Conservation (phyloP, 35 echinoderm and acorn worm species). For the Stichopus chloronotus region DNA sequence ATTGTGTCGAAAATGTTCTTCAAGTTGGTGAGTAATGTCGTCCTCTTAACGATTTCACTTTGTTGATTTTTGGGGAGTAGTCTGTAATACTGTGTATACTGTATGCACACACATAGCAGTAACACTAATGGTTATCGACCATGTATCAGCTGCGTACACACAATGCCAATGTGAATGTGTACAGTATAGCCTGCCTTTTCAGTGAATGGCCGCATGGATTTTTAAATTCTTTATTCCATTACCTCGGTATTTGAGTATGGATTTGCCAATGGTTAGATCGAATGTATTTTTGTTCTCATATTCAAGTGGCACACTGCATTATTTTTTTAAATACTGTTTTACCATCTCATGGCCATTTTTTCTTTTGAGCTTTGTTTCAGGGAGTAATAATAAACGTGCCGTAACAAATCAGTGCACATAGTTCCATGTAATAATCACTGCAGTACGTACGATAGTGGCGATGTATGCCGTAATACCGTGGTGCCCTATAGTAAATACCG, state of each 20-base stretch:
- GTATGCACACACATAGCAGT: neutral
- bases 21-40: constrained; percentile 95
- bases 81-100: constrained; percentile 12
- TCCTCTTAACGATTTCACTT: constrained; percentile 7
- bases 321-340: neutral
- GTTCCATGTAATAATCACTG: neutral
- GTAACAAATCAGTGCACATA: neutral
- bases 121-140: constrained; percentile 41
- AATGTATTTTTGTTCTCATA: neutral
- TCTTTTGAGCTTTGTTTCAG: neutral
- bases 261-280: constrained; percentile 17
- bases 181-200: neutral
- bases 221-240: constrained; percentile 24
- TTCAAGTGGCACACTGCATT: neutral
- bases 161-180: neutral
- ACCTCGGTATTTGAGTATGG: constrained; percentile 5
- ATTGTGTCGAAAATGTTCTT: constrained; percentile 97
- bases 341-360: neutral
- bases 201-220: constrained; percentile 31
- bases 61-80: constrained; percentile 66
- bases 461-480: neutral
- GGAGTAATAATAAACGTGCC: neutral
- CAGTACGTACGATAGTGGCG: neutral
- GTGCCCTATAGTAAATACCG: no score
- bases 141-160: constrained; percentile 47